Evolutionary conservation across 2,797 vertebrate genomes (phyloP), one percentile per base, ranked within the genome.

Genomic region (Tenualosa thibaudeaui): DNA sequence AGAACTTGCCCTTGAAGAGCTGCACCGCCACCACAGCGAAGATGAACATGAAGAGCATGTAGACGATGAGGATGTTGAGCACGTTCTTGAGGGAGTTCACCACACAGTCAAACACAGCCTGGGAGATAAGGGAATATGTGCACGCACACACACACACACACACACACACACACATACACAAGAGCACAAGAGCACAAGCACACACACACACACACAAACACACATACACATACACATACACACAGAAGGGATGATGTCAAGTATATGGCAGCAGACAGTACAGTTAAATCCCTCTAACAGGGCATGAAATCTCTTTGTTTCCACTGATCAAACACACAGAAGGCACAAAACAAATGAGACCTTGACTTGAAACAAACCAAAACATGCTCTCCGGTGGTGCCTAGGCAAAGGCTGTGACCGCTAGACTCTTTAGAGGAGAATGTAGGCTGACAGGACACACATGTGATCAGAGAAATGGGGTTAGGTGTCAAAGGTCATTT

Each of bases 1-100:
- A 99, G 89, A 99, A 99, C 40, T 97, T 97, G 1, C 98, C 98
- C 91, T 99, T 99, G 92, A 99, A 98, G 13, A 99, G 97, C 92
- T 99, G 98, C 89, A 99, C 98, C 0, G 97, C 98, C 91, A 99
- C 97, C 91, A 99, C 98, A 0, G 98, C 98, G 0, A 99, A 99
- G 93, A 99, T 99, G 94, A 99, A 99, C 98, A 99, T 99, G 96
- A 99, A 99, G 84, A 99, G 97, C 93, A 99, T 96, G 95, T 99
- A 99, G 87, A 99, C 97, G 0, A 99, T 98, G 86, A 99, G 95
- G 94, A 99, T 99, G 94, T 99, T 99, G 90, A 99, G 95, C 86
- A 99, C 97, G 24, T 99, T 99, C 93, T 99, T 99, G 88, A 99
- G 94, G 0, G 98, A 99, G 93, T 99, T 98, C 89, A 99, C 98